Evolutionary conservation across 2,888 invertebrate genomes (phyloP), one percentile per base, ranked within the genome.

Genomic region (Dusona sp.): DNA sequence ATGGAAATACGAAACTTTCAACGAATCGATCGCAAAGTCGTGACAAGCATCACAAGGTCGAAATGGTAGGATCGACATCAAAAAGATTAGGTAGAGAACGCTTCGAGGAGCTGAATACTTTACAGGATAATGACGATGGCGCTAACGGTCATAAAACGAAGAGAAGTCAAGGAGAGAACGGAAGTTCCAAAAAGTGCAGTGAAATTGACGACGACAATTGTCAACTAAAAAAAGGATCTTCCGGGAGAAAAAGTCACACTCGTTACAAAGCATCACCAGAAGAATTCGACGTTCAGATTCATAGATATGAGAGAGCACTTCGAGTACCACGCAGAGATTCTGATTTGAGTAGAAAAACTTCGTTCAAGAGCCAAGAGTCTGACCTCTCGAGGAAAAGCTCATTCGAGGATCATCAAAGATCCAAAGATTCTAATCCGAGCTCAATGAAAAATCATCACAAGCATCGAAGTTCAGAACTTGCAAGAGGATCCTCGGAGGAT

Each of bases 211-310:
- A 88, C 42, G 89, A 89, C 16, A 88, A 87, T 36, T 87, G 83
- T 3, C 91, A 89, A 45, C 85, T 90, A 9, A 89, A 88, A 51
- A 92, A 88, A n/a, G 88, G 89, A 79, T 83, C 84, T 0, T 90
- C 89, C 81, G 90, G 48, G 0, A 75, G 75, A 22, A 82, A 84
- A 75, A 84, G 57, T 70, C 77, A 77, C 72, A 22, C 38, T 2
- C 78, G 79, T 79, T 79, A 33, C 22, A 84, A 82, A 87, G 57
- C 84, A 2, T 79, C 72, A 51, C 82, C 91, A n/a, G 91, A 92
- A 7, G 89, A 92, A 11, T 92, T 91, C 72, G 92, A 93, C 61
- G 90, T 91, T 7, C 87, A 91, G 45, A 91, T 92, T 67, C 90
- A 91, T 51, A 90, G 89, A 67, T 92, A 91, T 88, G 92, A 93